These are phyloP conservation scores for Alligator sinensis DNA, from an alignment of 2,113 vertebrate species.

Conservation along the genomic window DNA sequence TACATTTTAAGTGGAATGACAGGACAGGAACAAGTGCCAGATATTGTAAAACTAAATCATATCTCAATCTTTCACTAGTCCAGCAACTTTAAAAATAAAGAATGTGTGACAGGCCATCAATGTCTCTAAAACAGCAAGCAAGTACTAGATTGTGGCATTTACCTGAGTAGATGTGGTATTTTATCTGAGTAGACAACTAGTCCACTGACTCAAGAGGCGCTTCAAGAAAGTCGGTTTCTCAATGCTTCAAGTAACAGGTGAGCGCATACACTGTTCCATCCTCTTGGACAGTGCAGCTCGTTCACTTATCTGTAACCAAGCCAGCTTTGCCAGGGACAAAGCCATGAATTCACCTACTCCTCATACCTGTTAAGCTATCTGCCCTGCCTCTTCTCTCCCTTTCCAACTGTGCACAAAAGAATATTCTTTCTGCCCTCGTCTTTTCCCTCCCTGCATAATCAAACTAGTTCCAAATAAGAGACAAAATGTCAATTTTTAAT, in stretches of 20 bases:
- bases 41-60: not conserved
- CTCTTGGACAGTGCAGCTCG: not conserved
- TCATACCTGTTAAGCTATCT: not conserved
- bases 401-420: not conserved
- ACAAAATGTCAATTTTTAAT: not conserved
- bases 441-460: not conserved
- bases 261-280: not conserved
- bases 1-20: not conserved
- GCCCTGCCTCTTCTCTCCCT: not conserved
- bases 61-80: not conserved
- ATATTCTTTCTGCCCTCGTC: not conserved
- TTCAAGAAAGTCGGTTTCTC: not conserved
- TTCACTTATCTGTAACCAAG: accelerated
- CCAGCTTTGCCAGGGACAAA: not conserved
- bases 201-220: not conserved
- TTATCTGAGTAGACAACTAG: not conserved
- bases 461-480: not conserved
- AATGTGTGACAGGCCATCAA: not conserved
- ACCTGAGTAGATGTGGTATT: not conserved
- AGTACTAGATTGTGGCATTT: not conserved
- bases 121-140: not conserved
- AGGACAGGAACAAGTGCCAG: not conserved
- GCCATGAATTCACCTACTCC: not conserved
- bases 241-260: not conserved
- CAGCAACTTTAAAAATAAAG: not conserved